Percentiles rank a stretch among this genome's conserved stretches.
Conservation (phyloP, 2,797 vertebrate genomes). For the Platyrinchus mystaceus region DNA sequence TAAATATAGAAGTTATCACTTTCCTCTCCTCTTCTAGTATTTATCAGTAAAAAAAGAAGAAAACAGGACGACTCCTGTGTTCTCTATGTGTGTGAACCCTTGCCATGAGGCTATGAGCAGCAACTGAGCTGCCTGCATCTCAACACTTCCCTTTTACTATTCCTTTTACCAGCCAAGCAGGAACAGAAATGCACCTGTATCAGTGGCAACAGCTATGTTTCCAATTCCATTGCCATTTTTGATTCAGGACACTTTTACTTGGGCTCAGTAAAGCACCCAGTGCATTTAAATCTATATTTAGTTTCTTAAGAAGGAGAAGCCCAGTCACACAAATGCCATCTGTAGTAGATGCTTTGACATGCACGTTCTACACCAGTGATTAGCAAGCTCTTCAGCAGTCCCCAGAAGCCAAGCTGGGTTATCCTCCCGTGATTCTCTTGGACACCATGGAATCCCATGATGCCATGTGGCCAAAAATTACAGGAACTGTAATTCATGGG, state of each 20-base stretch:
- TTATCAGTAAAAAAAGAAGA: neutral
- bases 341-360: neutral
- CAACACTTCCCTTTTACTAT: neutral
- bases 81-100: neutral
- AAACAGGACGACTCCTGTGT: neutral
- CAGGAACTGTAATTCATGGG: constrained; percentile 35
- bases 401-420: constrained; percentile 2
- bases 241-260: neutral
- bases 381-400: neutral
- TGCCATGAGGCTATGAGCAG: neutral
- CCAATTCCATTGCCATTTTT: neutral
- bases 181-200: neutral
- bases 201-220: neutral
- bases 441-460: neutral
- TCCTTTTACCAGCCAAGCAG: neutral
- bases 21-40: neutral
- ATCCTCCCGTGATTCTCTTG: neutral
- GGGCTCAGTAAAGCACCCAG: neutral
- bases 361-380: neutral
- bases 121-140: neutral
- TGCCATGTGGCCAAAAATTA: constrained; percentile 29
- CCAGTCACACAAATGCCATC: neutral
- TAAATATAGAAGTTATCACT: neutral
- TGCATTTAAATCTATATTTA: neutral
- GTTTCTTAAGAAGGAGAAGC: neutral